Conservation (phyloP, 2,888 invertebrate species). For the Yponomeuta cagnagella region DNA sequence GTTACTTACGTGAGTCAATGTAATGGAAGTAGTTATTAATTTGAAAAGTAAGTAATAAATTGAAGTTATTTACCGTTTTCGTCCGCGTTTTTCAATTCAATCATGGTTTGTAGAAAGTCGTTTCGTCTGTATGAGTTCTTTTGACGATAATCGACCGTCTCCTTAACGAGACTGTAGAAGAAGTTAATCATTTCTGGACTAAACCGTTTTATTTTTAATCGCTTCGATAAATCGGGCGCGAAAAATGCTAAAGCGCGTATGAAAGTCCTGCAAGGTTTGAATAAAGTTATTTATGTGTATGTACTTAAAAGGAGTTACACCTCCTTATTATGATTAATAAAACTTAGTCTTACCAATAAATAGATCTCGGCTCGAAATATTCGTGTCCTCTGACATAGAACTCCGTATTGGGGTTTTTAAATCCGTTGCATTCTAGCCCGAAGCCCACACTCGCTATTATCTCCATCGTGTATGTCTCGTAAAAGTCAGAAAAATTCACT, state of each 20-base stretch:
- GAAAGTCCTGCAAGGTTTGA: slow-evolving; percentile 47
- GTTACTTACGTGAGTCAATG: not conserved
- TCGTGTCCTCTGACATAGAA: slow-evolving; percentile 65
- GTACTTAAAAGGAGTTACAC: not conserved
- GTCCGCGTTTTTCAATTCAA: slow-evolving; percentile 58
- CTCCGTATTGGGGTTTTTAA: slow-evolving; percentile 70
- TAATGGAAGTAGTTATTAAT: not conserved
- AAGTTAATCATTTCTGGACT: slow-evolving; percentile 53
- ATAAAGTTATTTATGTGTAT: not conserved
- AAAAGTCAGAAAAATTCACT: slow-evolving; percentile 73
- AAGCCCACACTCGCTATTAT: slow-evolving; percentile 78
- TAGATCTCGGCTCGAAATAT: slow-evolving; percentile 54
- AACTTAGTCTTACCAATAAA: slow-evolving; percentile 48
- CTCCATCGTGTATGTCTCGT: slow-evolving; percentile 77
- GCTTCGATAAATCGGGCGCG: slow-evolving; percentile 54
- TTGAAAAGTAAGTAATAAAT: not conserved
- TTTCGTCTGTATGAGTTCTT: slow-evolving; percentile 51
- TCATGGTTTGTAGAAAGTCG: slow-evolving; percentile 73
- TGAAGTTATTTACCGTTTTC: not conserved
- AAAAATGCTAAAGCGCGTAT: slow-evolving; percentile 59
- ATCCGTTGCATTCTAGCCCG: slow-evolving; percentile 77
- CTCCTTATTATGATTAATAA: not conserved
- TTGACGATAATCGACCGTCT: slow-evolving; percentile 53
- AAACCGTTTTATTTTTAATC: slow-evolving; percentile 51
- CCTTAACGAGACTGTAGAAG: slow-evolving; percentile 54